A percentile compares a stretch with the other conserved stretches of the same genome.
These are phyloP conservation scores for Platorchestia sp. DNA, from an alignment of 1,140 invertebrate species.

Conservation along the genomic window DNA sequence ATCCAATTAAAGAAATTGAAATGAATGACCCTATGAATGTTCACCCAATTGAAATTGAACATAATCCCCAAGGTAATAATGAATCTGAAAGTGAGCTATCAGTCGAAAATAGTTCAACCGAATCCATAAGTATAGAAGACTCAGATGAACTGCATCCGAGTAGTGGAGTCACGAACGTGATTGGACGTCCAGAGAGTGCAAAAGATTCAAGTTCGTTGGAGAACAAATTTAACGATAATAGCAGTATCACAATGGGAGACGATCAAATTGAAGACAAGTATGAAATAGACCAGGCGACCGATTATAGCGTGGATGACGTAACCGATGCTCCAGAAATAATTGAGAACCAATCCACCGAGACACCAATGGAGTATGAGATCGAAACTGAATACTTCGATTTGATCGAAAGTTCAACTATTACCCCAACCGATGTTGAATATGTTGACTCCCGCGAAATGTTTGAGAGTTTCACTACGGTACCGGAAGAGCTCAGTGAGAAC, in stretches of 20 bases:
- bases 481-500: not conserved
- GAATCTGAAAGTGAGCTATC: not conserved
- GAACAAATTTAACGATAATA: not conserved
- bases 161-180: not conserved
- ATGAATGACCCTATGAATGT: not conserved
- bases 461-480: not conserved
- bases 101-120: not conserved
- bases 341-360: not conserved
- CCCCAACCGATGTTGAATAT: not conserved
- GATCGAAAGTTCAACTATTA: not conserved
- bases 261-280: not conserved
- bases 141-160: not conserved
- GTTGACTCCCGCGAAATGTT: not conserved
- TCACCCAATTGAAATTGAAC: not conserved
- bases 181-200: not conserved
- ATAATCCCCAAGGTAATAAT: not conserved
- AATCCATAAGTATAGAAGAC: not conserved
- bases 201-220: not conserved
- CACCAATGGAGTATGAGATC: not conserved
- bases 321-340: not conserved
- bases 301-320: not conserved
- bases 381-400: not conserved
- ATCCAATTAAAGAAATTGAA: not conserved
- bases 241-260: not conserved
- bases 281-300: not conserved